Conservation (phyloP, 2,888 invertebrate species). For the Pristionchus arcanus region DNA sequence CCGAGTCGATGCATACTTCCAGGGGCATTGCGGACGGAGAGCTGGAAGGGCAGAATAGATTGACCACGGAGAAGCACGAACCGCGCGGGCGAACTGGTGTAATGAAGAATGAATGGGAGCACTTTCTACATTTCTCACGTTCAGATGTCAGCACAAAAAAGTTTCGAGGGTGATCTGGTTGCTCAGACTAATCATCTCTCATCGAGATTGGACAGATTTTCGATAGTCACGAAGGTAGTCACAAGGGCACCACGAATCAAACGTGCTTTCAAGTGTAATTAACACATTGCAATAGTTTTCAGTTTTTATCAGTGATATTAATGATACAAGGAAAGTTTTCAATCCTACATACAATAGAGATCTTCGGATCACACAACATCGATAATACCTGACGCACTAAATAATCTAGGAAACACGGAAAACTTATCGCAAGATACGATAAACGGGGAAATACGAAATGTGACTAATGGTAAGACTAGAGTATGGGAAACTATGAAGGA, state of each 20-base stretch:
- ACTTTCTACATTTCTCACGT: not conserved
- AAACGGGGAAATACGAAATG: not conserved
- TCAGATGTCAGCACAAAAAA: not conserved
- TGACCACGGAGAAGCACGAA: no score
- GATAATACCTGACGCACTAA: not conserved
- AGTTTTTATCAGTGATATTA: not conserved
- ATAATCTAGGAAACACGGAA: not conserved
- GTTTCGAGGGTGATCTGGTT: no score
- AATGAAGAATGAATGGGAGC: no score
- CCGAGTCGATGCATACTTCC: constrained; percentile 48
- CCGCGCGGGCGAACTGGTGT: no score
- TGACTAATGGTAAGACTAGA: not conserved
- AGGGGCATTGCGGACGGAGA: constrained; percentile 16
- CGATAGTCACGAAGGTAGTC: no score
- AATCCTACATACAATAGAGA: not conserved
- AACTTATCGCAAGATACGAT: not conserved
- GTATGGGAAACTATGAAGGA: not conserved
- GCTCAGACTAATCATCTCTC: no score
- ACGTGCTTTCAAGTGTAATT: not conserved
- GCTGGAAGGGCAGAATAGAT: not conserved
- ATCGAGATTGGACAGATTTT: no score
- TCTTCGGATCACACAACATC: not conserved
- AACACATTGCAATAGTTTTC: not conserved
- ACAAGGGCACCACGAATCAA: not conserved
- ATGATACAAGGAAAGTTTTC: not conserved